Percentiles rank a stretch among this genome's conserved stretches.
phyloP scores from a whole-genome alignment of 1,140 invertebrate species.

The Pseudomyrmex concolor region DNA sequence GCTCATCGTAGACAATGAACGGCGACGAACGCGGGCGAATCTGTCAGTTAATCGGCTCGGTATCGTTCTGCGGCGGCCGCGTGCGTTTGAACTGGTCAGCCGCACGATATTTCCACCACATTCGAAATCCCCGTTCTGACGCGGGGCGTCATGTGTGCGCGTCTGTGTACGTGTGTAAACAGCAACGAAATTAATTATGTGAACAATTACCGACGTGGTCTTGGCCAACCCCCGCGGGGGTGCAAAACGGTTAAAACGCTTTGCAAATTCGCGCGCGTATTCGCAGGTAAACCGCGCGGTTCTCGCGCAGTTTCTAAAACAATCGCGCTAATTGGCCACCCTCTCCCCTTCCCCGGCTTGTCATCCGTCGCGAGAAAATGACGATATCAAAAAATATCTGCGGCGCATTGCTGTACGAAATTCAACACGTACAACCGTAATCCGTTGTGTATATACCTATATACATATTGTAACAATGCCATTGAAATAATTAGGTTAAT shows the following conservation, averaged over 20 bases:
- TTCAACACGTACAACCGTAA: too few relatives aligned
- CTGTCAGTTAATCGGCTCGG: constrained; percentile 32
- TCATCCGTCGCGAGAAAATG: not conserved
- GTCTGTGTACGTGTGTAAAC: not conserved
- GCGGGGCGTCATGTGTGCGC: too few relatives aligned
- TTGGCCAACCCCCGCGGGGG: not conserved
- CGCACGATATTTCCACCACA: constrained; percentile 28
- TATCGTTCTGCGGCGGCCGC: constrained; percentile 15
- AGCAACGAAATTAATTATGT: constrained; percentile 29
- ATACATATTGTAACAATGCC: too few relatives aligned
- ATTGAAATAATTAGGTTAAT: constrained; percentile 31
- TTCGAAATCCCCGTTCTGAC: not conserved
- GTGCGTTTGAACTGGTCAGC: constrained; percentile 7
- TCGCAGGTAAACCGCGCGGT: constrained; percentile 10
- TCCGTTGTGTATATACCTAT: too few relatives aligned
- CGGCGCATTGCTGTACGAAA: not conserved
- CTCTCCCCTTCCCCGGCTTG: not conserved
- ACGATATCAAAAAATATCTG: not conserved
- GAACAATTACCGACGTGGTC: constrained; percentile 37
- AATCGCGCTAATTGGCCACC: constrained; percentile 11
- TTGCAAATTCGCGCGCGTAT: not conserved
- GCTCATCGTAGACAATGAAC: constrained; percentile 56
- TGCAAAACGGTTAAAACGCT: not conserved
- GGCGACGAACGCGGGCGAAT: constrained; percentile 24
- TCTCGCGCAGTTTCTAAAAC: constrained; percentile 5